These are phyloP conservation scores for Seriola rivoliana DNA, from an alignment of 2,113 vertebrate genomes.

Conservation along the genomic window DNA sequence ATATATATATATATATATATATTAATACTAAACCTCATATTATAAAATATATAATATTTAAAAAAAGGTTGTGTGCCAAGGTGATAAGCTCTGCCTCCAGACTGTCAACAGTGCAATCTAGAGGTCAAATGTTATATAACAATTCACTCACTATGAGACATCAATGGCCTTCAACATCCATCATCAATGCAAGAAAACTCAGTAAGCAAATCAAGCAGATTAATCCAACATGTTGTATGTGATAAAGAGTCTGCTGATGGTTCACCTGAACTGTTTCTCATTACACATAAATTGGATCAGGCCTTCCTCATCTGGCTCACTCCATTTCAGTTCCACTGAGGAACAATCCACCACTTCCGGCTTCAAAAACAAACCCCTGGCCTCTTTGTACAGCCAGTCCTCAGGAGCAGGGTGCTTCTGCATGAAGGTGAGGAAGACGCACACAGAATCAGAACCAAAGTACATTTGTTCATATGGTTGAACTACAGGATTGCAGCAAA, in stretches of 20 bases:
- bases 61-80: no score
- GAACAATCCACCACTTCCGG: slow-evolving; percentile 91
- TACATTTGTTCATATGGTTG: not conserved
- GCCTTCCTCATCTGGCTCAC: slow-evolving; percentile 89
- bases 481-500: not conserved
- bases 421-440: not conserved
- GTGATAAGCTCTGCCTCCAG: no score
- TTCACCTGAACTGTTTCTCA: slow-evolving; percentile 94
- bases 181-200: no score
- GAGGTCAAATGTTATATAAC: no score
- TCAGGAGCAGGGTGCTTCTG: slow-evolving; percentile 92
- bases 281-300: slow-evolving; percentile 92
- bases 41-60: no score
- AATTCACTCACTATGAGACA: no score
- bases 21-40: no score
- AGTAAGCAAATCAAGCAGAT: no score
- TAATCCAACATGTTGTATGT: no score
- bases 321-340: slow-evolving; percentile 91
- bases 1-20: no score
- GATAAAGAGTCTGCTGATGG: not conserved
- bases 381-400: slow-evolving; percentile 94
- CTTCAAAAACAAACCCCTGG: slow-evolving; percentile 90
- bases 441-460: not conserved
- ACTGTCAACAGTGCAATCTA: no score
- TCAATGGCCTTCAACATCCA: no score